These are phyloP conservation scores for Sciurus niger DNA, from an alignment of 2,113 vertebrate genomes.

Conservation along the genomic window DNA sequence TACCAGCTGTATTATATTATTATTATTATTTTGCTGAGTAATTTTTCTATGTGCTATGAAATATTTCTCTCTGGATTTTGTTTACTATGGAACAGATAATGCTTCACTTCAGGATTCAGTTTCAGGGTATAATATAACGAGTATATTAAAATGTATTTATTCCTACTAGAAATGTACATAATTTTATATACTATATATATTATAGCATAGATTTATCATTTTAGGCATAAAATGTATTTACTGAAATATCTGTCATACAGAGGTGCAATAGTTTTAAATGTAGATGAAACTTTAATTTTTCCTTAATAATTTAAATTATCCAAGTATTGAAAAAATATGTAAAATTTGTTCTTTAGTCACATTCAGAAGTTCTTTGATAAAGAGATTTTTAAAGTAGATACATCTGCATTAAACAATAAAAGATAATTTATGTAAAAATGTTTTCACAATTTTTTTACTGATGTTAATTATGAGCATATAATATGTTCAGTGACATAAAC, in stretches of 20 bases:
- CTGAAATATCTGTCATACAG: background rate
- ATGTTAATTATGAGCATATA: background rate
- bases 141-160: background rate
- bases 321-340: background rate
- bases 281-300: conserved; percentile 48
- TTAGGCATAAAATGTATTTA: background rate
- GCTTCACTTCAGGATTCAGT: conserved; percentile 49
- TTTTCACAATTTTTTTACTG: background rate
- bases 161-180: background rate
- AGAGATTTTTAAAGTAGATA: background rate
- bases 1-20: background rate
- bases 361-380: conserved; percentile 38
- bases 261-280: conserved; percentile 2
- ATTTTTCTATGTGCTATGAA: conserved; percentile 1
- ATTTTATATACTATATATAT: background rate
- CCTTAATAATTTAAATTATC: conserved; percentile 52
- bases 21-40: conserved; percentile 19
- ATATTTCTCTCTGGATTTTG: conserved; percentile 33
- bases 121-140: conserved; percentile 43
- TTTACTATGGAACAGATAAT: background rate
- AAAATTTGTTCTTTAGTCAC: background rate
- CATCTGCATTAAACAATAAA: conserved; percentile 30
- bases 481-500: conserved; percentile 33
- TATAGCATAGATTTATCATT: background rate
- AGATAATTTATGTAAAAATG: conserved; percentile 36